A percentile compares a stretch with the other conserved stretches of the same genome.
Conservation (phyloP, 1,140 invertebrate genomes). For the Pararge aegeria region DNA sequence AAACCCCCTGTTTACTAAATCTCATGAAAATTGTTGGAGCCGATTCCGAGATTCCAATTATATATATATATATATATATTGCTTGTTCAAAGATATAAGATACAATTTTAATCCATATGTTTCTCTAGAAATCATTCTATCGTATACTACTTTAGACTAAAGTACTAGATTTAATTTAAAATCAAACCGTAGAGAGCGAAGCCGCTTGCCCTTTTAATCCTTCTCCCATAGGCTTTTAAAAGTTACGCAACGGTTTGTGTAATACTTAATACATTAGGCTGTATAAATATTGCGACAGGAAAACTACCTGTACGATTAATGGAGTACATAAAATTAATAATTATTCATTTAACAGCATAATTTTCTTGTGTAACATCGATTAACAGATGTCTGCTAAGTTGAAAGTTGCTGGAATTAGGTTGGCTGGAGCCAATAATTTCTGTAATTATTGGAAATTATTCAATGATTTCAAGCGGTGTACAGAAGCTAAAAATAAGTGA, state of each 20-base stretch:
- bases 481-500: too few species aligned
- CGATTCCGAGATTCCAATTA: too few species aligned
- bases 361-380: background rate
- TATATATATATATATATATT: too few species aligned
- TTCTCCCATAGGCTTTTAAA: background rate
- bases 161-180: too few species aligned
- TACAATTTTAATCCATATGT: too few species aligned
- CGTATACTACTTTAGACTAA: too few species aligned
- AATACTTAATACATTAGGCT: background rate
- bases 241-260: background rate
- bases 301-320: background rate
- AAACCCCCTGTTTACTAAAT: too few species aligned
- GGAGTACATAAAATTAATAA: constrained; percentile 1
- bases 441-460: constrained; percentile 1
- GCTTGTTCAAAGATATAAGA: too few species aligned
- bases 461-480: background rate
- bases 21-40: too few species aligned
- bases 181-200: too few species aligned
- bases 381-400: background rate
- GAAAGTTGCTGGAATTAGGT: background rate
- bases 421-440: background rate
- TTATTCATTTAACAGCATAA: background rate
- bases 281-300: constrained; percentile 1
- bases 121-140: too few species aligned
- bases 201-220: too few species aligned